These are phyloP conservation scores for Drosophila mayri DNA, from an alignment of 1,140 invertebrate species.

Conservation along the genomic window DNA sequence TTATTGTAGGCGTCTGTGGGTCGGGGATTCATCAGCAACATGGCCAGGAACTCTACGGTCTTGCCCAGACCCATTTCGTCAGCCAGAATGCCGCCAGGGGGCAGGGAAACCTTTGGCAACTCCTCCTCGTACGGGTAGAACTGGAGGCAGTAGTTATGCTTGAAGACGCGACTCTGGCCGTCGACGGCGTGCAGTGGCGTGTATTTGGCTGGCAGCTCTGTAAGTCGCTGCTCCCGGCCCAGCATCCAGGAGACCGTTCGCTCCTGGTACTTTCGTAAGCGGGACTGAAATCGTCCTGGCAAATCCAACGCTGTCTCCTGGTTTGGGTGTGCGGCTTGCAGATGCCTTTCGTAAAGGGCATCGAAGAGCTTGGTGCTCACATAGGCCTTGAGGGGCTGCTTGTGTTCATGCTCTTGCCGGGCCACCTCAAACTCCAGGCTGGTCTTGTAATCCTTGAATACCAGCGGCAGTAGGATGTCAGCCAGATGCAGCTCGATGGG, in stretches of 20 bases:
- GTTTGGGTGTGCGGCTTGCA: background rate
- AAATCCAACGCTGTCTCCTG: background rate
- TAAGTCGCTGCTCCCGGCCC: slow-evolving; percentile 84
- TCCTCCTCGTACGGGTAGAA: slow-evolving; percentile 40
- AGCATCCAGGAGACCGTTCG: slow-evolving; percentile 91
- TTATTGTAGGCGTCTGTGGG: slow-evolving; percentile 3
- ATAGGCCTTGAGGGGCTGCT: slow-evolving; percentile 67
- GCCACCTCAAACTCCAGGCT: slow-evolving; percentile 61
- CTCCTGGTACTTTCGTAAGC: slow-evolving; percentile 89
- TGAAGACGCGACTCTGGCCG: slow-evolving; percentile 70
- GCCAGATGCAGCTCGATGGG: slow-evolving; percentile 51
- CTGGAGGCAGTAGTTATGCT: slow-evolving; percentile 85
- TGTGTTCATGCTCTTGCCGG: slow-evolving; percentile 39
- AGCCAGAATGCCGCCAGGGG: slow-evolving; percentile 91
- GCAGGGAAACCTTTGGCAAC: slow-evolving; percentile 49
- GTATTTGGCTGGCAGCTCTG: slow-evolving; percentile 51
- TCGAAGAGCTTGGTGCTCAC: slow-evolving; percentile 72
- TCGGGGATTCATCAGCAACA: slow-evolving; percentile 88
- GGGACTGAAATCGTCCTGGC: slow-evolving; percentile 67
- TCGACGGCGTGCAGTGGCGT: slow-evolving; percentile 41
- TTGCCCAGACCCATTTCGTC: slow-evolving; percentile 95
- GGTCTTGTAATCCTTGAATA: slow-evolving; percentile 45
- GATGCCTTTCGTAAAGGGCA: slow-evolving; percentile 58
- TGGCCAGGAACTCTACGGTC: slow-evolving; percentile 91
- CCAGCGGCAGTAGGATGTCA: slow-evolving; percentile 43